phyloP scores from a whole-genome alignment of 2,113 vertebrate species.

The Lynx canadensis region DNA sequence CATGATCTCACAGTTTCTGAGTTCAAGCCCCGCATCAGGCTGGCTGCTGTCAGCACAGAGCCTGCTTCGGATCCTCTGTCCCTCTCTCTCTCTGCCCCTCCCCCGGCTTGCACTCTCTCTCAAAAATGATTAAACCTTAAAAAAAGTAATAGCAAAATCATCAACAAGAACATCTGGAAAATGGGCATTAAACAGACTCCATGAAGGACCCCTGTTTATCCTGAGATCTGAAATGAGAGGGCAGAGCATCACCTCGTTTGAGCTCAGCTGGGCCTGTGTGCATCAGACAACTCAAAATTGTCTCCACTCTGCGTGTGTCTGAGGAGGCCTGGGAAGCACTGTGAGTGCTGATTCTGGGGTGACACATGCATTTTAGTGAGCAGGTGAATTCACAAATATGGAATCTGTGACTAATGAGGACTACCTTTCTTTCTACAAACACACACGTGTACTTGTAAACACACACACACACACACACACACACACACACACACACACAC shows the following conservation, averaged over 20 bases:
- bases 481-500: too few species aligned
- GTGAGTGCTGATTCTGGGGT: neutral
- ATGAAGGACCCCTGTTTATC: neutral
- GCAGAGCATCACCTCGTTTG: accelerated
- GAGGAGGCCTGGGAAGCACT: neutral
- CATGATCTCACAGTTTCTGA: too few species aligned
- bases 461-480: too few species aligned
- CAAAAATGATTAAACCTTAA: too few species aligned
- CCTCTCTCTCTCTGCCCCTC: too few species aligned
- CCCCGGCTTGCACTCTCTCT: too few species aligned
- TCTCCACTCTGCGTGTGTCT: neutral
- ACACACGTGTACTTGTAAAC: neutral
- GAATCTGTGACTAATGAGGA: neutral
- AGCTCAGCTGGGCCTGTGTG: neutral
- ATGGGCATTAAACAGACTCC: neutral
- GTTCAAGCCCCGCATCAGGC: too few species aligned
- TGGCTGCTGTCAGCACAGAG: too few species aligned
- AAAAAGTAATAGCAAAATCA: neutral
- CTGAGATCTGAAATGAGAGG: too few species aligned
- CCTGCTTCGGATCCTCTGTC: too few species aligned
- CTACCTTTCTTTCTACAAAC: neutral
- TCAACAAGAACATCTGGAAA: neutral
- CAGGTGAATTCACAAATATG: neutral
- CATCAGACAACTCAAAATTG: too few species aligned
- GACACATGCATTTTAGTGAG: neutral